Percentiles rank a stretch among this genome's conserved stretches.
These are phyloP conservation scores for Hymenochirus boettgeri DNA, from an alignment of 2,113 vertebrate species.

Conservation along the genomic window DNA sequence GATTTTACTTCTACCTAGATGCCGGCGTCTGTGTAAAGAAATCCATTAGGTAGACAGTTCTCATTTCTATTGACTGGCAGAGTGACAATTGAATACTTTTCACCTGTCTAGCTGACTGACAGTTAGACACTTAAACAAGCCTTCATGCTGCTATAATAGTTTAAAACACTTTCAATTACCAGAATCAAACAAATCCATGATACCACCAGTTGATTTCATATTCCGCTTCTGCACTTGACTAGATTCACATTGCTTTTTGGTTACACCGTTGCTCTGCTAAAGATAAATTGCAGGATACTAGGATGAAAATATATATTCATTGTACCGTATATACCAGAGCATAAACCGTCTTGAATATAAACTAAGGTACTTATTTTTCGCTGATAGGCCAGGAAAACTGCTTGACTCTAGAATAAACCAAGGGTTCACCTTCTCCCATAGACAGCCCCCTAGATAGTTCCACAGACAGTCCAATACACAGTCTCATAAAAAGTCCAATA, in stretches of 20 bases:
- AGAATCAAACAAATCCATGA: conserved; percentile 95
- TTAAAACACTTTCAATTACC: conserved; percentile 97
- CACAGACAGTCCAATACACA: no score
- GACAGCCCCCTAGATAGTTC: no score
- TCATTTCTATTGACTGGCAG: conserved; percentile 98
- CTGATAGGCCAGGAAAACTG: no score
- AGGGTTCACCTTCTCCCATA: no score
- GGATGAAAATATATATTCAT: no score
- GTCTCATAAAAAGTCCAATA: no score
- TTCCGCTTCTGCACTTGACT: conserved; percentile 64
- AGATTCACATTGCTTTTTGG: conserved; percentile 61
- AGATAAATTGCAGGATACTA: no score
- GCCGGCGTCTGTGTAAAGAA: conserved; percentile 92
- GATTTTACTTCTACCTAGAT: conserved; percentile 93
- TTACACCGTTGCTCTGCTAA: no score
- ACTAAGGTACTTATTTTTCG: no score
- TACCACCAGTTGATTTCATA: conserved; percentile 78
- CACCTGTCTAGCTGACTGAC: conserved; percentile 90
- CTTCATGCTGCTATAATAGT: conserved; percentile 94
- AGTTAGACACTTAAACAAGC: conserved; percentile 94
- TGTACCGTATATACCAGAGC: no score
- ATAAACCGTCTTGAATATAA: no score
- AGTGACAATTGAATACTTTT: conserved; percentile 95
- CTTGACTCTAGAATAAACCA: no score
- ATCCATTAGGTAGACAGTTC: conserved; percentile 98